Evolutionary conservation across 2,888 invertebrate species (phyloP), one percentile per base, ranked within the genome.

Genomic region (Ophion slaviceki): DNA sequence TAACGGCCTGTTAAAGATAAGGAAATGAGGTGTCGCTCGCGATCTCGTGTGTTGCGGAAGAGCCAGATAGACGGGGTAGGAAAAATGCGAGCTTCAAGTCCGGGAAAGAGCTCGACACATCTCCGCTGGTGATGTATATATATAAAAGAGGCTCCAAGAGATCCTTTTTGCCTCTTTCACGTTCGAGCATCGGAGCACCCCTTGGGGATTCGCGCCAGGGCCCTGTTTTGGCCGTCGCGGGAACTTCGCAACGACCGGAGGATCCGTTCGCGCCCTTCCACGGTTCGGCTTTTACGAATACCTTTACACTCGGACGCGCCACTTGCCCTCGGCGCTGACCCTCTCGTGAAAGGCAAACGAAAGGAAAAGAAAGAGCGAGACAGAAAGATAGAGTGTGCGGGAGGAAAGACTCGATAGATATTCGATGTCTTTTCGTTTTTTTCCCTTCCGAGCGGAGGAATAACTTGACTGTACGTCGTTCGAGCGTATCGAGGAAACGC

Each of bases 1-100:
- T 93, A 93, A 94, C 93, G 92, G 93, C 90, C 93, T 93, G 93
- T 93, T 93, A 93, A 92, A 93, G 94, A 94, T 93, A 94, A 94
- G 94, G 93, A 94, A 94, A 94, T 93, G 93, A 94, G 93, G 94
- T 94, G 93, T 94, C 93, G 93, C 92, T 84, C 85, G 86, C 86
- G 85, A 80, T 80, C 78, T 79, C 80, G 67, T 75, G 72, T 87
- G 79, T 75, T 88, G 40, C 83, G 85, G 74, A 82, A 84, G 61
- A 61, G 24, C 45, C 17, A 68, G 83, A 84, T 36, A 68, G 20
- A 75, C 14, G 36, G 53, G 70, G 72, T 74, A 72, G 28, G 88
- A 85, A 78, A 70, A 80, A 85, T 36, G 77, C 36, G 70, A 76
- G 62, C 45, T 68, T 32, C 64, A 68, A 57, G 80, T 80, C 61